Evolutionary conservation across 2,888 invertebrate species (phyloP).

Genomic region (Branchipolynoe longqiensis): DNA sequence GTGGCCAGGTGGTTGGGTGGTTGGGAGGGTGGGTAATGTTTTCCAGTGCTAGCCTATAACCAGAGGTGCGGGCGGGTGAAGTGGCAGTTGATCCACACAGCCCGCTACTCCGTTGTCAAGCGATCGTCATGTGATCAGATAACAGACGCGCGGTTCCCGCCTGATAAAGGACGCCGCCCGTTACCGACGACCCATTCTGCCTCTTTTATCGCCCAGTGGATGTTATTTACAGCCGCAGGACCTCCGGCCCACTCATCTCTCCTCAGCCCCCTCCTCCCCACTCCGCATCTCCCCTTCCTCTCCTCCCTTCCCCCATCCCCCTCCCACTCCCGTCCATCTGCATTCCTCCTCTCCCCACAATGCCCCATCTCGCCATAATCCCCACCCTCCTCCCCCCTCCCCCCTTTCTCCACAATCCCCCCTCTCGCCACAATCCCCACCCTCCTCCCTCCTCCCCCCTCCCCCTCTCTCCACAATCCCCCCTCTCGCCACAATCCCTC

Average conservation of each 20-base stretch:
- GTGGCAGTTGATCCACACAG: constrained; percentile 37
- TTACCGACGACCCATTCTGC: constrained; percentile 16
- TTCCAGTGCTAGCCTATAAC: too few species aligned
- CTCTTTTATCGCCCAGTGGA: constrained; percentile 47
- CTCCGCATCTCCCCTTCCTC: background rate
- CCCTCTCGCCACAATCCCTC: too few species aligned
- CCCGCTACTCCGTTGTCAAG: constrained; percentile 5
- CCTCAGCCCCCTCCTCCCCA: background rate
- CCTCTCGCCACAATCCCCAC: too few species aligned
- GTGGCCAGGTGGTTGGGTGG: too few species aligned
- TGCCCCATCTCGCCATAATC: too few species aligned
- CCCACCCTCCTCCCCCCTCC: too few species aligned
- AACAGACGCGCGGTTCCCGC: constrained; percentile 3
- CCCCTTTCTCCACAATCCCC: too few species aligned
- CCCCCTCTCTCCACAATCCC: too few species aligned
- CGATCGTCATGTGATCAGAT: constrained; percentile 43
- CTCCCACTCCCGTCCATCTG: background rate
- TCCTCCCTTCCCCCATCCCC: background rate
- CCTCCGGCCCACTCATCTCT: background rate
- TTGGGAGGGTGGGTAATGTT: too few species aligned
- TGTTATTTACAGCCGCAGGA: constrained; percentile 25
- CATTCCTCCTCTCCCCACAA: too few species aligned
- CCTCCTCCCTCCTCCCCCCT: too few species aligned
- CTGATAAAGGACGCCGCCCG: constrained; percentile 12
- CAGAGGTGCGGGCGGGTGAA: too few species aligned